phyloP scores from a whole-genome alignment of 2,888 invertebrate genomes.

The Nomada ferruginata region DNA sequence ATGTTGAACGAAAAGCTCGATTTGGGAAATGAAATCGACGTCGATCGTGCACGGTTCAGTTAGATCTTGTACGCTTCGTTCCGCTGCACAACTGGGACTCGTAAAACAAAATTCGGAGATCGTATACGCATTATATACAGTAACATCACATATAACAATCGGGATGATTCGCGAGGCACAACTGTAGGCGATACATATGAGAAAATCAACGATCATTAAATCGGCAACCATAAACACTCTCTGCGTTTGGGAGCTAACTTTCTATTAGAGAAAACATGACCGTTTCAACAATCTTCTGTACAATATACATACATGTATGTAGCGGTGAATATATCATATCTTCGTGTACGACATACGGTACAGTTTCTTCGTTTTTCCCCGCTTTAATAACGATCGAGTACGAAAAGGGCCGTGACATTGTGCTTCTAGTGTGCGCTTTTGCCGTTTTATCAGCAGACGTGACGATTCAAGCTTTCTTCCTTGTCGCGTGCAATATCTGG shows the following conservation, averaged over 20 bases:
- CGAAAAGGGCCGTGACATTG: slow-evolving; percentile 59
- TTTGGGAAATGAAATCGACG: slow-evolving; percentile 21
- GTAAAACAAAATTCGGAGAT: slow-evolving; percentile 20
- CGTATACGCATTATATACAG: slow-evolving; percentile 31
- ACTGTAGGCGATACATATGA: slow-evolving; percentile 55
- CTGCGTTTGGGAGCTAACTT: slow-evolving; percentile 43
- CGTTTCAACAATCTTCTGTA: slow-evolving; percentile 65
- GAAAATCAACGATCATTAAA: slow-evolving; percentile 59
- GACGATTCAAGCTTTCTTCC: slow-evolving; percentile 1
- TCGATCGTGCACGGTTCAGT: background rate
- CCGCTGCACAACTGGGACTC: background rate
- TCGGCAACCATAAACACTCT: slow-evolving; percentile 51
- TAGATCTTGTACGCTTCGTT: slow-evolving; percentile 11
- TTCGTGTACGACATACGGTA: slow-evolving; percentile 40
- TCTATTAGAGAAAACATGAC: slow-evolving; percentile 69
- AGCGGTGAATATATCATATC: slow-evolving; percentile 46
- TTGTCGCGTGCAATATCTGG: too few relatives aligned
- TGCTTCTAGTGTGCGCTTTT: slow-evolving; percentile 69
- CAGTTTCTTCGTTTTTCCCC: background rate
- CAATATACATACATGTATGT: slow-evolving; percentile 45
- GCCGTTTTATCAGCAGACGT: slow-evolving; percentile 29
- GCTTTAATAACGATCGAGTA: slow-evolving; percentile 43
- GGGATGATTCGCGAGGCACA: slow-evolving; percentile 59
- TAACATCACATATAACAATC: slow-evolving; percentile 52
- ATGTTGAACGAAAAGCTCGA: slow-evolving; percentile 19